phyloP scores from a whole-genome alignment of 2,797 vertebrate species.

The Pantherophis vulpinus region DNA sequence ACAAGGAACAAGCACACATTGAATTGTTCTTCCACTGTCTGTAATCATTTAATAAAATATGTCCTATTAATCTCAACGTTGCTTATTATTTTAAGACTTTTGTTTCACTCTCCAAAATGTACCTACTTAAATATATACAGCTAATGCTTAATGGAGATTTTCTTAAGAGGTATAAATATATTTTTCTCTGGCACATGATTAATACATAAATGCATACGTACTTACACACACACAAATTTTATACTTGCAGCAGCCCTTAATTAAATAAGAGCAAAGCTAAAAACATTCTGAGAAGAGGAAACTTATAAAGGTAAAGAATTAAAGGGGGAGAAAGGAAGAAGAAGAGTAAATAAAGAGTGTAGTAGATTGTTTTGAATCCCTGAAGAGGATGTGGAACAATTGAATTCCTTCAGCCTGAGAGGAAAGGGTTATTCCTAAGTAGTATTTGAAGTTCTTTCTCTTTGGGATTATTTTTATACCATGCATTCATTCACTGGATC shows the following conservation, averaged over 20 bases:
- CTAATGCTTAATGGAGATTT: background rate
- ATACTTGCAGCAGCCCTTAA: background rate
- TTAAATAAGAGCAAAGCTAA: background rate
- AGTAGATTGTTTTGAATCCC: constrained; percentile 44
- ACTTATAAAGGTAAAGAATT: background rate
- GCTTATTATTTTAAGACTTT: background rate
- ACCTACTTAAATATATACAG: background rate
- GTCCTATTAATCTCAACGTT: background rate
- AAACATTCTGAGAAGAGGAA: fast-evolving
- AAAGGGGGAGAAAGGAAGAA: background rate
- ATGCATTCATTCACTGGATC: constrained; percentile 48
- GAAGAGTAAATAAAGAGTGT: background rate
- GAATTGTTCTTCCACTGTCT: background rate
- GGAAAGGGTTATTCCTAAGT: constrained; percentile 43
- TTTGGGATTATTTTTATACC: constrained; percentile 45
- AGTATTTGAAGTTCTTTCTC: constrained; percentile 48
- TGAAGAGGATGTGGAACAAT: constrained; percentile 38
- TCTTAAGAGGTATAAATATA: background rate
- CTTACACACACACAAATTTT: background rate
- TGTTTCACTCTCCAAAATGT: background rate
- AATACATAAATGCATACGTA: background rate
- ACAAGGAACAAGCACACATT: background rate
- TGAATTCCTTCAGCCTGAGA: constrained; percentile 47
- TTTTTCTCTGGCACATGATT: background rate
- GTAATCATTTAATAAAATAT: background rate